Conservation (phyloP, 2,888 invertebrate species). For the Sphinx pinastri region DNA sequence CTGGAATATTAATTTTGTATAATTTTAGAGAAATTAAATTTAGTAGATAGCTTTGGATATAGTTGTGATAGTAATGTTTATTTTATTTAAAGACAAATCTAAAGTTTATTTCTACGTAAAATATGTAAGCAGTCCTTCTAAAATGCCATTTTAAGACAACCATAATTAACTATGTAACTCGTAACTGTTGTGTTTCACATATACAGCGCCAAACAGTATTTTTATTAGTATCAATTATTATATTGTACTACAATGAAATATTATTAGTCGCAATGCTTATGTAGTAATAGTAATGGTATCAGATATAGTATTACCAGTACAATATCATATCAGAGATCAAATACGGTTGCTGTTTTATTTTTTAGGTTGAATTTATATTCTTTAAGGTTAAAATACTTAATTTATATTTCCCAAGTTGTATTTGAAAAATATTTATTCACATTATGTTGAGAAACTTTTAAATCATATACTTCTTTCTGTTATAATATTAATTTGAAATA, state of each 20-base stretch:
- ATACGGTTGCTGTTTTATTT: background rate
- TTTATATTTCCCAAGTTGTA: background rate
- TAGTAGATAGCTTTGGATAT: conserved; percentile 22
- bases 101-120: conserved; percentile 31
- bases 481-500: background rate
- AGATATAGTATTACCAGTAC: background rate
- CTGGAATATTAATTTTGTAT: conserved; percentile 27
- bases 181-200: background rate
- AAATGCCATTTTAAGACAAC: background rate
- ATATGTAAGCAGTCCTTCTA: conserved; percentile 1
- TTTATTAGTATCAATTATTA: background rate
- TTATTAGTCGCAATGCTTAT: background rate
- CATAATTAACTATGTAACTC: background rate
- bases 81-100: conserved; percentile 37
- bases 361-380: background rate
- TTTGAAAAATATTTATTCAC: background rate
- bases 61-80: conserved; percentile 30
- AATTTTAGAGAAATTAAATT: conserved; percentile 11
- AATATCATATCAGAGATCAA: background rate
- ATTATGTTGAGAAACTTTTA: background rate
- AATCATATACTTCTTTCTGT: background rate
- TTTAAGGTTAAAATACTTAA: background rate
- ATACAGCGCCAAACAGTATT: background rate
- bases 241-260: background rate
- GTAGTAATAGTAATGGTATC: background rate